Conservation (phyloP, 2,797 vertebrate genomes). For the Platalea minor region DNA sequence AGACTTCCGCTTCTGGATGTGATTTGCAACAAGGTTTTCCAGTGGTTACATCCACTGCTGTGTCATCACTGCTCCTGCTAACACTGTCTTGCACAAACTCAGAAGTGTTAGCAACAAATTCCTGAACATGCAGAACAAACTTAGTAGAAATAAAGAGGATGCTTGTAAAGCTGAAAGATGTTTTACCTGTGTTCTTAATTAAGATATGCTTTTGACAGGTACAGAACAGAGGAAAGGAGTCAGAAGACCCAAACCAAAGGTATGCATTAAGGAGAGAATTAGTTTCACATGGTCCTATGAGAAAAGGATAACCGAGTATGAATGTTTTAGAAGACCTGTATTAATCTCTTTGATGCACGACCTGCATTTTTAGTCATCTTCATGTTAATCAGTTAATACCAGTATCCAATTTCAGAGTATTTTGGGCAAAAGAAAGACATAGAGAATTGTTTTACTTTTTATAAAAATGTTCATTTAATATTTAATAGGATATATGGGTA, state of each 20-base stretch:
- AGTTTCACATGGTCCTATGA: neutral
- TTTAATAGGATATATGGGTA: slow-evolving; percentile 12
- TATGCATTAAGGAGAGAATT: neutral
- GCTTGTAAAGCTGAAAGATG: neutral
- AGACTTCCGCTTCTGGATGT: neutral
- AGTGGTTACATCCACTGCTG: neutral
- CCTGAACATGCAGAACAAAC: neutral
- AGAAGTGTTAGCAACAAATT: neutral
- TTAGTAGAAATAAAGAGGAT: neutral
- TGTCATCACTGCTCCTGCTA: neutral
- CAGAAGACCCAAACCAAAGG: neutral
- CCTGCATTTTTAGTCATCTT: neutral
- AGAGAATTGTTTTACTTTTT: slow-evolving; percentile 10
- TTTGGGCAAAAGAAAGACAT: neutral
- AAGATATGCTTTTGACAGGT: neutral
- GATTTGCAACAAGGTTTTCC: neutral
- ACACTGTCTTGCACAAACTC: neutral
- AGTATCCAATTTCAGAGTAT: neutral
- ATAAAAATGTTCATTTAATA: slow-evolving; percentile 24
- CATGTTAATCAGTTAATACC: neutral
- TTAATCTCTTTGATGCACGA: neutral
- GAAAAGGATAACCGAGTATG: neutral
- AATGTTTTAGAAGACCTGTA: neutral
- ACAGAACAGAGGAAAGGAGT: neutral
- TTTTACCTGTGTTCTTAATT: neutral